Percentiles rank a stretch among this genome's conserved stretches.
Evolutionary conservation across 2,113 vertebrate genomes (phyloP).

Genomic region (Sterna hirundo): DNA sequence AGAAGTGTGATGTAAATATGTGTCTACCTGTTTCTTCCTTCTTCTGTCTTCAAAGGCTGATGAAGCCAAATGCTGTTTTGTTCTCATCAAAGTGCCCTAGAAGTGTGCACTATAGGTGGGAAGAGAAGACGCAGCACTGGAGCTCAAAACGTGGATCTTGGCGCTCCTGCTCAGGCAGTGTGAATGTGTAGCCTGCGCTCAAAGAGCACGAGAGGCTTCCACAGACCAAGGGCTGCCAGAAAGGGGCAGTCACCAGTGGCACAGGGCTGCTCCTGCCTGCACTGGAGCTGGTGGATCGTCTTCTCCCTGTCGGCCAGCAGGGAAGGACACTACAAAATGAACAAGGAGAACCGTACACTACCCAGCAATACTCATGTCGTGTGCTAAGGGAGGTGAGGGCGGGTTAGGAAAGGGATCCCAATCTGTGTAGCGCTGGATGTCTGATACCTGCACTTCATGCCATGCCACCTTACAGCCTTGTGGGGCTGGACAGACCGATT

Average conservation of each 20-base stretch:
- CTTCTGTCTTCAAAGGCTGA: not conserved
- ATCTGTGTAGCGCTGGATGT: fast-evolving
- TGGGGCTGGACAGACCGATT: not conserved
- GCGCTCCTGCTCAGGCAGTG: not conserved
- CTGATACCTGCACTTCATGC: not conserved
- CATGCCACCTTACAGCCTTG: not conserved
- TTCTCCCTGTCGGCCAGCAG: not conserved
- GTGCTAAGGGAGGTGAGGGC: not conserved
- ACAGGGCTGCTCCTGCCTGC: not conserved
- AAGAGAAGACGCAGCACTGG: not conserved
- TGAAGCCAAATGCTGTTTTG: not conserved
- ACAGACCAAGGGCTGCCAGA: not conserved
- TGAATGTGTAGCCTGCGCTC: not conserved
- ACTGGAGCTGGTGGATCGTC: not conserved
- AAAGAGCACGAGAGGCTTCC: not conserved
- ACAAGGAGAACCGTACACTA: not conserved
- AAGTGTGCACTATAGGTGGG: not conserved
- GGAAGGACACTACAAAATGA: not conserved
- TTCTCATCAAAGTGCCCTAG: not conserved
- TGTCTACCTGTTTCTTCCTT: not conserved
- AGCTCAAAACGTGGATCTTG: not conserved
- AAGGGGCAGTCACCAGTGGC: not conserved
- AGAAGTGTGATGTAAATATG: not conserved
- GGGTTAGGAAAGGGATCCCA: not conserved
- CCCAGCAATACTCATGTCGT: fast-evolving